Base-by-base conservation (phyloP, 2,797 vertebrate genomes). In the Cirrhinus molitorella region DNA sequence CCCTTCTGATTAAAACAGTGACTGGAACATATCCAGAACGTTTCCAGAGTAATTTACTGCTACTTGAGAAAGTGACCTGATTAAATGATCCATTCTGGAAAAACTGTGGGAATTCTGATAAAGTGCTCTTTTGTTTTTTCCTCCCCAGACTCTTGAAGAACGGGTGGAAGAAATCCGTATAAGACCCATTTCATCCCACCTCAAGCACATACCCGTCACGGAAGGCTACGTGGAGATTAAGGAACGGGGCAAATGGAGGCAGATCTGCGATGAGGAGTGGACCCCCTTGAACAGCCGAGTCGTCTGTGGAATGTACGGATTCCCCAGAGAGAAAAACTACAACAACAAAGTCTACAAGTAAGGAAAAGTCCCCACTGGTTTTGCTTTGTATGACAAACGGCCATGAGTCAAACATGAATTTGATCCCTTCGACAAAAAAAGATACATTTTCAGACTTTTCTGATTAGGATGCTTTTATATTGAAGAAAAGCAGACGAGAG, bases 141-240 rank as follows among this genome's bases (percentile, higher is more conserved):
- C 70, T 19, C 45, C 82, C 40, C 91, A 99, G 98, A 95, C 92
- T 86, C 63, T 96, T 89, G 93, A 96, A 6, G 96, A 98, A 85
- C 96, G 96, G 85, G 97, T 99, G 89, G 97, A 99, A 88, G 97
- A 99, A 10, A 95, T 98, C 76, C 93, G 96, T 13, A 94, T 99
- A 90, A 94, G 97, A 0, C 93, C 97, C 70, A 95, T 98, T 19
- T 95, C 95, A 2, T 93, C 96, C 31, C 96, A 96, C 67, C 95
- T 97, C 85, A 96, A 93, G 81, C 95, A 95, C 1, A 87, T 96
- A 25, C 98, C 98, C 0, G 93, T 98, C 87, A 97, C 95, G 0
- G 98, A 99, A 91, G 98, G 98, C 57, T 98, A 96, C 0, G 92
- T 99, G 90, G 98, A 99, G 90, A 95, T 99, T 84, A 99, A 98